A percentile compares a stretch with the other conserved stretches of the same genome.
Conservation (phyloP, 2,888 invertebrate species). For the Adela reaumurella region DNA sequence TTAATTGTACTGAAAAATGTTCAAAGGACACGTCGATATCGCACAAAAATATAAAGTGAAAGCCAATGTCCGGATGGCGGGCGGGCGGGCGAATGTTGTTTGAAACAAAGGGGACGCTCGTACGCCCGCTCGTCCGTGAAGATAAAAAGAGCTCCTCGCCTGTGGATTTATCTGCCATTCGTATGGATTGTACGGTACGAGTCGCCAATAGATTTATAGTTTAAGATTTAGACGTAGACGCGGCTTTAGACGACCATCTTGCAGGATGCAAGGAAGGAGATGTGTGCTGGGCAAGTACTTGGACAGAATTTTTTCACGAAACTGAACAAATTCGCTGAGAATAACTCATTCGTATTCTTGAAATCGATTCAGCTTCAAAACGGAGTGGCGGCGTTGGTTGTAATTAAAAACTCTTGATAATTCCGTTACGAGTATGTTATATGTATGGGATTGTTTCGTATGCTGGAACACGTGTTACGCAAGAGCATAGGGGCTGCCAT, state of each 20-base stretch:
- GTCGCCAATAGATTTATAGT: background rate
- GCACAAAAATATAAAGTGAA: background rate
- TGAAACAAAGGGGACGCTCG: background rate
- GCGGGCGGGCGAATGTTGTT: background rate
- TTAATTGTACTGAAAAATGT: background rate
- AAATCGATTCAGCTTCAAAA: too few species aligned
- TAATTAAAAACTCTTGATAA: too few species aligned
- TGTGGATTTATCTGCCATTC: background rate
- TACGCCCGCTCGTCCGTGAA: background rate
- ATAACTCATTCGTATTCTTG: too few species aligned
- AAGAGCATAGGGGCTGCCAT: too few species aligned
- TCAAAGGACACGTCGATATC: background rate
- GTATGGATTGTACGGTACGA: background rate
- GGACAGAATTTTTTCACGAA: too few species aligned
- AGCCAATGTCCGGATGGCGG: background rate
- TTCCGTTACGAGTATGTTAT: too few species aligned
- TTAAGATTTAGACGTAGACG: background rate
- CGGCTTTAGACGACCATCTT: background rate
- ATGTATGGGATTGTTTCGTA: too few species aligned
- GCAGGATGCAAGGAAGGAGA: too few species aligned
- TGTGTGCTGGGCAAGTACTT: too few species aligned
- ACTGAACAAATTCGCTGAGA: too few species aligned
- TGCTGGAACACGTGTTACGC: too few species aligned
- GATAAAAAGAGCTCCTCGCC: background rate
- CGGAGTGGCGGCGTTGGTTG: too few species aligned